Percentiles rank a stretch among this genome's conserved stretches.
phyloP scores from a whole-genome alignment of 2,113 vertebrate species.

The Megaceryle torquata region DNA sequence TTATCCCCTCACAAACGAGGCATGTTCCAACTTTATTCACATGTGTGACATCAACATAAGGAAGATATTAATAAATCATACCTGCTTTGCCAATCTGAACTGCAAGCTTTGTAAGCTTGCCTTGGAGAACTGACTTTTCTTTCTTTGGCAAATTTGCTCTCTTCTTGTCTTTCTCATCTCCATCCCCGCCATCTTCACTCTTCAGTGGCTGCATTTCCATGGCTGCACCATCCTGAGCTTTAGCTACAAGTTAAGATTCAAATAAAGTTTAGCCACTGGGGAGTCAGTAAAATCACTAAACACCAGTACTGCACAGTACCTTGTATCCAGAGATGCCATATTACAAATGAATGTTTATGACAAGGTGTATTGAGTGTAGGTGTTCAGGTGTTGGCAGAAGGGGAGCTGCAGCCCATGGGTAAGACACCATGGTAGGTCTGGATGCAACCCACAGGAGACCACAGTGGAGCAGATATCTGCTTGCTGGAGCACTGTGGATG shows the following conservation, averaged over 20 bases:
- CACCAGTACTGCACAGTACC: background rate
- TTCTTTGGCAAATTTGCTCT: conserved; percentile 94
- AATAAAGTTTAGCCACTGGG: background rate
- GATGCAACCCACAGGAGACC: background rate
- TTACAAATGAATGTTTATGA: background rate
- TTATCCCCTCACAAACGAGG: background rate
- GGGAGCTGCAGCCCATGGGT: background rate
- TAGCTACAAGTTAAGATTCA: conserved; percentile 76
- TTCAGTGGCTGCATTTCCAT: conserved; percentile 99
- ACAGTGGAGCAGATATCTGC: background rate
- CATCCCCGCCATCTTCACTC: conserved; percentile 90
- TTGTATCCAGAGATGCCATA: background rate
- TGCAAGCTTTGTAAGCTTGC: conserved; percentile 96
- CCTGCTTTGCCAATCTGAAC: conserved; percentile 99
- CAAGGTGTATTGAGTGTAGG: background rate
- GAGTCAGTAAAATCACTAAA: background rate
- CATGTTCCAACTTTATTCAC: background rate
- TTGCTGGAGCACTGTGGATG: too few relatives aligned
- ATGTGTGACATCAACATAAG: background rate
- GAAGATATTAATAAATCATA: conserved; percentile 34
- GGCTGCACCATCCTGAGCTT: conserved; percentile 97
- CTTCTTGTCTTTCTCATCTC: conserved; percentile 89
- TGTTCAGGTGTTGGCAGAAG: background rate
- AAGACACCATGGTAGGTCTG: background rate
- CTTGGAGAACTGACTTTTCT: conserved; percentile 97